Evolutionary conservation across 2,888 invertebrate genomes (phyloP).

Genomic region (Macrophya annulata): DNA sequence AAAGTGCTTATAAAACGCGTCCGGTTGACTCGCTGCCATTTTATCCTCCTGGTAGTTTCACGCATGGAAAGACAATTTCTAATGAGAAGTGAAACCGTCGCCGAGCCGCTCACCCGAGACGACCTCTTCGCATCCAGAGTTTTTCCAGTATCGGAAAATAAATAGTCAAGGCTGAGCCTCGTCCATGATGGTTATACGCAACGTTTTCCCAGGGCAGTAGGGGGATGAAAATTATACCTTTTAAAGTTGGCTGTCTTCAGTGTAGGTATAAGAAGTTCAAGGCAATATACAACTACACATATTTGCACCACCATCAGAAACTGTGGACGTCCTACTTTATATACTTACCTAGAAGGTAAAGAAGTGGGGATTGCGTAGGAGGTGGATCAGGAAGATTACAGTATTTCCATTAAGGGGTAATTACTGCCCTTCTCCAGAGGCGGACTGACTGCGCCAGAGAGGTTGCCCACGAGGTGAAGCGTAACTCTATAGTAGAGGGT

Average conservation of each 20-base stretch:
- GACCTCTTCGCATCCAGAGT: conserved; percentile 46
- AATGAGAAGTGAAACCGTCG: conserved; percentile 53
- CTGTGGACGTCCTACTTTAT: neutral
- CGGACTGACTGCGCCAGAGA: conserved; percentile 8
- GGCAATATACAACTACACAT: neutral
- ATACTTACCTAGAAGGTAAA: neutral
- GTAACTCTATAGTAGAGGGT: conserved; percentile 39
- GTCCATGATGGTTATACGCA: conserved; percentile 29
- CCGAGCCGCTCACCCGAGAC: conserved; percentile 30
- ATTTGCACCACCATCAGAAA: conserved; percentile 26
- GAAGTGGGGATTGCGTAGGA: neutral
- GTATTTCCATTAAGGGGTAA: conserved; percentile 53
- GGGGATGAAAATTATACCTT: conserved; percentile 44
- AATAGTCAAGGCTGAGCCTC: conserved; percentile 40
- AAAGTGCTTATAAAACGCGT: conserved; percentile 42
- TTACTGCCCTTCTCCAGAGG: conserved; percentile 37
- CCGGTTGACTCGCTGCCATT: conserved; percentile 42
- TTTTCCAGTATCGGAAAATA: conserved; percentile 48
- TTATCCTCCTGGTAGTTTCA: conserved; percentile 51
- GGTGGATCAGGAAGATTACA: conserved; percentile 46
- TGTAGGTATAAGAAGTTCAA: conserved; percentile 1
- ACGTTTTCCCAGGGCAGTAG: conserved; percentile 14
- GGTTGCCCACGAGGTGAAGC: conserved; percentile 37
- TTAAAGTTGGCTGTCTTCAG: conserved; percentile 16
- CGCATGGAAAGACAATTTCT: conserved; percentile 49